Base-by-base conservation (phyloP, 2,888 invertebrate genomes). In the Chymomyza procnemis region DNA sequence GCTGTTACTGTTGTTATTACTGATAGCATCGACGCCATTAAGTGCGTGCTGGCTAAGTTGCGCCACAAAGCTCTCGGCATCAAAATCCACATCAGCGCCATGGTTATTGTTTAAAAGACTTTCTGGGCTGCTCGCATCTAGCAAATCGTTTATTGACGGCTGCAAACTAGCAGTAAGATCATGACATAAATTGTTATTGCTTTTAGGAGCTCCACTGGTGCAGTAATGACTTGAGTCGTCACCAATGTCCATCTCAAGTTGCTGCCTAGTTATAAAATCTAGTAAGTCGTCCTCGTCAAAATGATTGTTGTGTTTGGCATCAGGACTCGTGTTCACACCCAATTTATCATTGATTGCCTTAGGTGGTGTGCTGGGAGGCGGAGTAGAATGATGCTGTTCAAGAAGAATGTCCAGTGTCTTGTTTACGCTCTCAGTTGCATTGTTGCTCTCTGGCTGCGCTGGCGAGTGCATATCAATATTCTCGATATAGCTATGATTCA, bases 161-260 rank as follows among this genome's bases (percentile, higher is more conserved):
- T 91, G 90, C 64, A 91, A 73, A 62, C 90, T 89, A 60, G 88
- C 88, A 88, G 90, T 90, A 88, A 91, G 89, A 65, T 90, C 89
- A 65, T 89, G 89, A 64, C 91, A 50, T 67, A 88, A 65, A 54
- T 65, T 75, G 57, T 63, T 55, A 47, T 62, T 68, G 55, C 61
- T 67, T 60, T 54, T 73, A 19, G 18, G 14, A n/a, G 30, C 73
- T 59, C 66, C 74, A 64, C 48, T 61, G 60, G 48, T 64, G 59
- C 78, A 74, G 12, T 76, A 81, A 59, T 74, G 79, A 64, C 78
- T 88, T 14, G 84, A 85, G 52, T 90, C 91, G 48, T 91, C 91
- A 30, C 92, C 92, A 63, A 93, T 90, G 75, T 93, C 93, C 92
- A 93, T 93, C 62, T 92, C 93, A 61, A 93, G 87, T 76, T 93